These are phyloP conservation scores for Cheilosia soror DNA, from an alignment of 2,888 invertebrate genomes.

Conservation along the genomic window DNA sequence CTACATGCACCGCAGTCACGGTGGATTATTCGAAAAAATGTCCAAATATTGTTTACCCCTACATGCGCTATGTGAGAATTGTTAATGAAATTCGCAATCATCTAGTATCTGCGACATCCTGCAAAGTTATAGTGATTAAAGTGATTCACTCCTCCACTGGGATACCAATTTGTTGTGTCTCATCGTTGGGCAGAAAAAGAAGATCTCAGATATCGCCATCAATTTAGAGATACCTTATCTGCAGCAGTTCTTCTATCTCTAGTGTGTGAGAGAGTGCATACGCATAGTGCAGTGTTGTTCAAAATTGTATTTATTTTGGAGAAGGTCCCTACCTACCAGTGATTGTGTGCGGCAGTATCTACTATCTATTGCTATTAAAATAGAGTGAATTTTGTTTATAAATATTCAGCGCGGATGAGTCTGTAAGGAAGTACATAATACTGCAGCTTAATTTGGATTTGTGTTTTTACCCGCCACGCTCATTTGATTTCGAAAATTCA, in stretches of 20 bases:
- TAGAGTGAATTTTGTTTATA: slow-evolving; percentile 15
- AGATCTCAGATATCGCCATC: neutral
- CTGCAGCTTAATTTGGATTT: slow-evolving; percentile 18
- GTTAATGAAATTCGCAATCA: slow-evolving; percentile 13
- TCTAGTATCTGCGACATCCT: slow-evolving; percentile 11
- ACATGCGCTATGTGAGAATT: slow-evolving; percentile 29
- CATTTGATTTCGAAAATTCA: neutral
- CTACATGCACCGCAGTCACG: neutral
- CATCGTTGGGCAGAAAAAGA: slow-evolving; percentile 29
- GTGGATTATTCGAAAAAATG: slow-evolving; percentile 23
- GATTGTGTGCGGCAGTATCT: neutral
- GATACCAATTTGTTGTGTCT: slow-evolving; percentile 45
- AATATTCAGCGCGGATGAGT: slow-evolving; percentile 17
- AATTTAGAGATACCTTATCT: slow-evolving; percentile 15
- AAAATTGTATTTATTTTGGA: slow-evolving; percentile 38
- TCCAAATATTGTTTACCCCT: slow-evolving; percentile 9
- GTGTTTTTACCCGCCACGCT: slow-evolving; percentile 15
- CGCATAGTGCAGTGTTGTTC: slow-evolving; percentile 17
- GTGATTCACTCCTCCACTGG: slow-evolving; percentile 35
- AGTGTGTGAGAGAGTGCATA: slow-evolving; percentile 10
- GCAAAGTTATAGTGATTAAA: slow-evolving; percentile 30
- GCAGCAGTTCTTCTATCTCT: neutral
- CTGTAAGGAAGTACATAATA: slow-evolving; percentile 8
- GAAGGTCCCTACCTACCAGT: slow-evolving; percentile 5
- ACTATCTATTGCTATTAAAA: neutral